These are phyloP conservation scores for Narcine bancroftii DNA, from an alignment of 2,113 vertebrate genomes.

Conservation along the genomic window DNA sequence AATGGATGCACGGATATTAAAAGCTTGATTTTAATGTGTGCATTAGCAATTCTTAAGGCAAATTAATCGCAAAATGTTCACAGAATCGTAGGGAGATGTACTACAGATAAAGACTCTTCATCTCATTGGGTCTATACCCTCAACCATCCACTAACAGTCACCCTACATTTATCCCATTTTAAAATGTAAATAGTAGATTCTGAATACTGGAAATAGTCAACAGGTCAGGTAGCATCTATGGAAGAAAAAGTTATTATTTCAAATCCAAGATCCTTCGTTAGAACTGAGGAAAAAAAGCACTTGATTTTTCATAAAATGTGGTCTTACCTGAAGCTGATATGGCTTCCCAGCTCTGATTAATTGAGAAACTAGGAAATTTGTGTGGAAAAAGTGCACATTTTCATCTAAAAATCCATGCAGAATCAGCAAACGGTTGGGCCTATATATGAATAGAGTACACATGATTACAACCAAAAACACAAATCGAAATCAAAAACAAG, in stretches of 20 bases:
- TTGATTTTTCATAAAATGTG: background rate
- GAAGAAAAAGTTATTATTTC: too few species aligned
- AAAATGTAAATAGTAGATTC: too few species aligned
- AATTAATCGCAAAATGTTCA: background rate
- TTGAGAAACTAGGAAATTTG: slow-evolving; percentile 94
- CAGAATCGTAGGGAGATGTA: too few species aligned
- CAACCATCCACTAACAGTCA: too few species aligned
- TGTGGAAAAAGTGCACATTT: slow-evolving; percentile 99
- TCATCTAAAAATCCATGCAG: slow-evolving; percentile 95
- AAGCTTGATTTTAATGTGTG: background rate
- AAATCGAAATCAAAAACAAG: background rate
- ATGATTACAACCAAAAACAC: background rate
- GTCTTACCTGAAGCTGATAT: slow-evolving; percentile 87
- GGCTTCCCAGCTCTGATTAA: slow-evolving; percentile 95
- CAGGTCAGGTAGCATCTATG: too few species aligned
- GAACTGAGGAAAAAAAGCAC: too few species aligned
- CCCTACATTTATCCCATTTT: too few species aligned
- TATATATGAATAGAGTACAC: slow-evolving; percentile 43
- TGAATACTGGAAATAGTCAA: too few species aligned
- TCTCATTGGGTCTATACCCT: too few species aligned
- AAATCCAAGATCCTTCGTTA: too few species aligned
- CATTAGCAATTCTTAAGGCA: background rate
- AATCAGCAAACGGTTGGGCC: slow-evolving; percentile 93
- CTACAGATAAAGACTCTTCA: too few species aligned
- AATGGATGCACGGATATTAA: background rate